Evolutionary conservation across 35 echinoderm and acorn worm species (phyloP).

Genomic region (Strongylocentrotus purpuratus): DNA sequence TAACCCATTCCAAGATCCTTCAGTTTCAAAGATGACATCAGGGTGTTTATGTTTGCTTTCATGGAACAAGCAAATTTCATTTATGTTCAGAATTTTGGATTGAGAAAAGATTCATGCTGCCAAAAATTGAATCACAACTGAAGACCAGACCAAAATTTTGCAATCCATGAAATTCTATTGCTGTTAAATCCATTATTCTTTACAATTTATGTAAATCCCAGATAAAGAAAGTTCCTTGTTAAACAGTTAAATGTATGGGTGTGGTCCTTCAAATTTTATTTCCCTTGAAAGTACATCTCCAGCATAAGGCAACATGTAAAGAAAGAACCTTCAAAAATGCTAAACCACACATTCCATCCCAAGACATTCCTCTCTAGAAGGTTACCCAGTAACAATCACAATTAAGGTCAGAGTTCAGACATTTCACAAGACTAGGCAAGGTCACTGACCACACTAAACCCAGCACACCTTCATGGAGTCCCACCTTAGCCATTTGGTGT

Average conservation of each 20-base stretch:
- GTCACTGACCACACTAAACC: neutral
- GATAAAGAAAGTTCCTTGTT: neutral
- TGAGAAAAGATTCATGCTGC: too few species aligned
- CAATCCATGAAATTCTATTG: too few species aligned
- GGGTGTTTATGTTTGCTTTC: too few species aligned
- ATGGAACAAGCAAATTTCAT: too few species aligned
- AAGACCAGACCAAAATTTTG: too few species aligned
- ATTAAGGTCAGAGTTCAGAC: neutral
- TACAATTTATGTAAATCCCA: too few species aligned
- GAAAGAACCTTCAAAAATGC: neutral
- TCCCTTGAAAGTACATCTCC: neutral
- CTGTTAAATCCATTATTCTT: too few species aligned
- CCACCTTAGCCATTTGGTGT: neutral
- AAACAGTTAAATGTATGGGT: neutral
- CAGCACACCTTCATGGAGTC: neutral
- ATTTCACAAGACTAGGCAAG: neutral
- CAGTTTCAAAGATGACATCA: too few species aligned
- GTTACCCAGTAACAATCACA: neutral
- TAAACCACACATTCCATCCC: neutral
- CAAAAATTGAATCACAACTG: too few species aligned
- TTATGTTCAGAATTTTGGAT: too few species aligned
- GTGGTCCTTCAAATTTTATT: neutral
- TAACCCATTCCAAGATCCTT: too few species aligned
- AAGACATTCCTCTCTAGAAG: neutral
- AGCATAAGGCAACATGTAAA: neutral